Conservation (phyloP, 2,113 vertebrate genomes). For the Vicugna pacos region DNA sequence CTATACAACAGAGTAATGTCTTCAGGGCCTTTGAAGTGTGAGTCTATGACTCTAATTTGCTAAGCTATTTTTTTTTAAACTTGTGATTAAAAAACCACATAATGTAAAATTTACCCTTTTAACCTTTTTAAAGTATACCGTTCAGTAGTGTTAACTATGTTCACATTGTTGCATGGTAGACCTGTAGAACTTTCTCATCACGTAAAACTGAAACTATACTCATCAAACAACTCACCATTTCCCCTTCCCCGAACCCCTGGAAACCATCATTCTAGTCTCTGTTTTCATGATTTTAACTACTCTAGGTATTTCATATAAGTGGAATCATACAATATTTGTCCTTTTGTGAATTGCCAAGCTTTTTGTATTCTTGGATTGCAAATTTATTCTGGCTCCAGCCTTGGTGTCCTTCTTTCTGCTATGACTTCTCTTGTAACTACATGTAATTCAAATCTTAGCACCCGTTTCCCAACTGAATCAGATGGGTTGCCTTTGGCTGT, state of each 20-base stretch:
- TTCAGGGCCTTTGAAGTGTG: background rate
- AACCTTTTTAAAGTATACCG: background rate
- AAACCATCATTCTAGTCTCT: background rate
- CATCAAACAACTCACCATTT: background rate
- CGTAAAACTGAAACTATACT: background rate
- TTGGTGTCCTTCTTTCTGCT: background rate
- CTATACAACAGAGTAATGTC: background rate
- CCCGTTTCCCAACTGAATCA: background rate
- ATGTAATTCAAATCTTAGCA: conserved; percentile 2
- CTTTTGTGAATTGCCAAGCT: background rate
- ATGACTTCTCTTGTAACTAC: background rate
- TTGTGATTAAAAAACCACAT: background rate
- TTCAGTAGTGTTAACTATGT: background rate
- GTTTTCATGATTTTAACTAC: conserved; percentile 30
- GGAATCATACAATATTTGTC: background rate
- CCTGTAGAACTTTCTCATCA: conserved; percentile 24
- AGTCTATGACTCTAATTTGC: background rate
- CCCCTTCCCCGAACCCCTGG: too few species aligned
- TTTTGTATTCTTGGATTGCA: conserved; percentile 23
- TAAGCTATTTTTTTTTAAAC: background rate
- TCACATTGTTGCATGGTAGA: background rate
- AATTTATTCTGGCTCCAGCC: background rate
- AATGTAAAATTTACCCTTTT: background rate
- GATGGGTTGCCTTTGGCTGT: background rate
- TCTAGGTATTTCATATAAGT: background rate